Base-by-base conservation (phyloP, 2,797 vertebrate genomes). In the Epinephelus coioides region DNA sequence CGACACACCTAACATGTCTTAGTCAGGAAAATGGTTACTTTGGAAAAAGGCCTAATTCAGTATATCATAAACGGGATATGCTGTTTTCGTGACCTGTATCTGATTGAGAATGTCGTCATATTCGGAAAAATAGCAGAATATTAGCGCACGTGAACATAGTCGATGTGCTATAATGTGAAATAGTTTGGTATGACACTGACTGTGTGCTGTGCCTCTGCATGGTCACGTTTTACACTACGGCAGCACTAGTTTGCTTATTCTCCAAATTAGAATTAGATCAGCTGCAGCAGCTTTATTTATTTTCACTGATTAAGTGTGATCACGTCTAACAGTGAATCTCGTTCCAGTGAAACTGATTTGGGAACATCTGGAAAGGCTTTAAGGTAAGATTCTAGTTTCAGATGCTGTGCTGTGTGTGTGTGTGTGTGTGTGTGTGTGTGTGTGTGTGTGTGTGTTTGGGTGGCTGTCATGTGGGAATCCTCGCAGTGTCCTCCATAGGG, bases 331-430 rank as follows among this genome's bases (percentile, higher is more conserved):
- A 0, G 11, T 21, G 18, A 56, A 67, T 50, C n/a, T 34, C 9
- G 51, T 68, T 85, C 64, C 70, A 73, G 30, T 64, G 34, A 78
- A 85, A 88, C 63, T 70, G 83, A 91, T 88, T 86, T 84, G 47
- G 53, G 61, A 84, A 93, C 94, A 96, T 95, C 94, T 96, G 95
- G 93, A 93, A 95, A 86, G 87, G 67, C 79, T 95, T 94, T 88
- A 61, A 76, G 44, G 38, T 66, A 82, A 78, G 78, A 69, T 73
- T 84, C 70, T 62, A 30, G 76, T 85, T 85, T 89, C 61, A 87
- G 69, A 89, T 79, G 21, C 67, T 61, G 61, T 78, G 79, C 77
- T 78, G 64, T 77, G 64, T 63, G 70, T 77, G 38, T 56, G 62
- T 77, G 65, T 38, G 71, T 74, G 55, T 78, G 23, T 84, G 72